phyloP scores from a whole-genome alignment of 1,140 invertebrate species.

The Centruroides vittatus region DNA sequence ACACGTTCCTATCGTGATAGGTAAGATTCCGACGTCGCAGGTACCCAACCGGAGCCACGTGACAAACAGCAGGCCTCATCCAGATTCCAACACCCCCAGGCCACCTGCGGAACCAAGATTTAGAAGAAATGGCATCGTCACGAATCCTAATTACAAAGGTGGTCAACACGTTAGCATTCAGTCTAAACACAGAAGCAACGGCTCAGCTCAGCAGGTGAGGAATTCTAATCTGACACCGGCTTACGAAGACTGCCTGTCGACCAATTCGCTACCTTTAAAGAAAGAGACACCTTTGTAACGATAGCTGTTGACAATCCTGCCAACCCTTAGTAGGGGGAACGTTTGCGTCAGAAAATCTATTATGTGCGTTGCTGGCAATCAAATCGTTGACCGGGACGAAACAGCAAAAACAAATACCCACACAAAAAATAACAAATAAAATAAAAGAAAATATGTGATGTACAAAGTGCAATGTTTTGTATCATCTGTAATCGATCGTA shows the following conservation, averaged over 20 bases:
- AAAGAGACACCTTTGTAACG: constrained; percentile 48
- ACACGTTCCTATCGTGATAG: constrained; percentile 11
- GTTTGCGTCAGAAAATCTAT: too few species aligned
- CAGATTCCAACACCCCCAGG: constrained; percentile 7
- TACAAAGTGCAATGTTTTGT: too few species aligned
- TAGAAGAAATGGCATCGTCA: constrained; percentile 70
- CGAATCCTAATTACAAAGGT: constrained; percentile 64
- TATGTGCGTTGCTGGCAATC: too few species aligned
- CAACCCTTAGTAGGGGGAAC: too few species aligned
- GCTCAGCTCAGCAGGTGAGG: constrained; percentile 36
- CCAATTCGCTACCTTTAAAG: constrained; percentile 53
- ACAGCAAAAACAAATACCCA: too few species aligned
- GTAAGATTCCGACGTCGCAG: background rate
- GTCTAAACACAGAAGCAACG: constrained; percentile 34
- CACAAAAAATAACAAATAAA: too few species aligned
- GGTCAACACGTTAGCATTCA: constrained; percentile 29
- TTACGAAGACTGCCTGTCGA: constrained; percentile 31
- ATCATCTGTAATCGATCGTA: too few species aligned
- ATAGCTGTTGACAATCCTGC: background rate
- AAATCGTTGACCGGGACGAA: too few species aligned
- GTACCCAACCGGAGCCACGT: background rate
- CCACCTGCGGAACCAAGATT: constrained; percentile 28
- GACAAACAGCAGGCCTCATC: background rate
- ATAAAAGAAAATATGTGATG: too few species aligned
- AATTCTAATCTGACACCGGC: constrained; percentile 8